Conservation (phyloP, 92 coral and sea anemone genomes). For the Muricea muricata region DNA sequence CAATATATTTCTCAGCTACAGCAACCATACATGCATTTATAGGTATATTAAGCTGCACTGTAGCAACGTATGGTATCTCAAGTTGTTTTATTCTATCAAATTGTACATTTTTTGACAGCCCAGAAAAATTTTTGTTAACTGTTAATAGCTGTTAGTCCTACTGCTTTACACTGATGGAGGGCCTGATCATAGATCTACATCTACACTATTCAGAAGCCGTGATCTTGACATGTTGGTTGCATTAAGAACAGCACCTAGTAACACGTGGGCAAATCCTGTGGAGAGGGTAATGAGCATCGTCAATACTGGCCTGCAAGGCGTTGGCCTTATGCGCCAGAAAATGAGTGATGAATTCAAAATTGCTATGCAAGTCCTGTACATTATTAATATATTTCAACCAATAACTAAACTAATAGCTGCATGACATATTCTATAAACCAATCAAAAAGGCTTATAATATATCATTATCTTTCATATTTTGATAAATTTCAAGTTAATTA, state of each 20-base stretch:
- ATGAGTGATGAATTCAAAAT: constrained; percentile 29
- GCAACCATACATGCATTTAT: too few species aligned
- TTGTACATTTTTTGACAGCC: too few species aligned
- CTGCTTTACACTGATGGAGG: constrained; percentile 56
- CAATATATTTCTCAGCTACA: too few species aligned
- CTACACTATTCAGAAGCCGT: constrained; percentile 17
- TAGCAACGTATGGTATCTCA: too few species aligned
- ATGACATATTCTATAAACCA: background rate
- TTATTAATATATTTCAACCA: background rate
- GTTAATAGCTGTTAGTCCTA: constrained; percentile 24
- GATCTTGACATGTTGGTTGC: constrained; percentile 51
- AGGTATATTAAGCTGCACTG: too few species aligned
- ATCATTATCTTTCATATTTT: too few species aligned
- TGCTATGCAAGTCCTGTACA: background rate
- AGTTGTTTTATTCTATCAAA: background rate
- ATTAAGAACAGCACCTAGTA: constrained; percentile 44
- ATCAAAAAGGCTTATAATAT: too few species aligned
- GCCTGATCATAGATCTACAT: constrained; percentile 50
- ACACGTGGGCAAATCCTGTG: constrained; percentile 60
- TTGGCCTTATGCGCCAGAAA: constrained; percentile 52
- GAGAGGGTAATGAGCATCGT: constrained; percentile 57
- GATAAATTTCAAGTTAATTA: background rate
- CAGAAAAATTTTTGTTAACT: background rate
- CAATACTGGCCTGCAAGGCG: constrained; percentile 52
- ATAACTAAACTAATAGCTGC: background rate